Percentiles rank a stretch among this genome's conserved stretches.
Conservation (phyloP, 2,888 invertebrate genomes). For the Nebria brevicollis region DNA sequence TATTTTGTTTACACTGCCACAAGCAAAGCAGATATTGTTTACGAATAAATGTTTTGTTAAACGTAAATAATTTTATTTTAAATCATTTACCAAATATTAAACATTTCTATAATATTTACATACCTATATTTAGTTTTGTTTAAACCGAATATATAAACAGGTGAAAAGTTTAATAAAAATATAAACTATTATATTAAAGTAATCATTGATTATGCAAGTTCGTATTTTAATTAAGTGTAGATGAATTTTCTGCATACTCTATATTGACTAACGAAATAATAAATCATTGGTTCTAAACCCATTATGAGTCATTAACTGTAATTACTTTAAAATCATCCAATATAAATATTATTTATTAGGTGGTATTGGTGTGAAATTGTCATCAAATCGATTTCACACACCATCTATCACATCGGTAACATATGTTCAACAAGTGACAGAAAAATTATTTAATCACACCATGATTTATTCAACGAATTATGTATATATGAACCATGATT, state of each 20-base stretch:
- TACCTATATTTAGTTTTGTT: too few species aligned
- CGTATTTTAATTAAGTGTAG: too few species aligned
- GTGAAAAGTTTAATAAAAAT: too few species aligned
- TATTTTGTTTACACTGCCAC: neutral
- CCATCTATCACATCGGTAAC: neutral
- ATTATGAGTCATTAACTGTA: too few species aligned
- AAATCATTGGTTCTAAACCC: too few species aligned
- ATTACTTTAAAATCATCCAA: neutral
- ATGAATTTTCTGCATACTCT: too few species aligned
- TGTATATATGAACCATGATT: neutral
- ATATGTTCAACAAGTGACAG: neutral
- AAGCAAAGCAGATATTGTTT: neutral
- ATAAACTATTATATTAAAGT: too few species aligned
- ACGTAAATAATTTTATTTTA: neutral
- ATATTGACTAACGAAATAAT: too few species aligned
- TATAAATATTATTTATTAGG: neutral
- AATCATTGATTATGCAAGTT: too few species aligned
- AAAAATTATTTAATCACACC: neutral
- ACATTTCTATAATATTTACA: too few species aligned
- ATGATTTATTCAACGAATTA: neutral
- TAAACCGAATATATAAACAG: too few species aligned
- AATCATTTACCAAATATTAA: neutral
- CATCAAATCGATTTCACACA: neutral
- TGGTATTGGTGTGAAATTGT: neutral
- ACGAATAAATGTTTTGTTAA: neutral